Conservation (phyloP, 2,797 vertebrate genomes). For the Carapus acus region DNA sequence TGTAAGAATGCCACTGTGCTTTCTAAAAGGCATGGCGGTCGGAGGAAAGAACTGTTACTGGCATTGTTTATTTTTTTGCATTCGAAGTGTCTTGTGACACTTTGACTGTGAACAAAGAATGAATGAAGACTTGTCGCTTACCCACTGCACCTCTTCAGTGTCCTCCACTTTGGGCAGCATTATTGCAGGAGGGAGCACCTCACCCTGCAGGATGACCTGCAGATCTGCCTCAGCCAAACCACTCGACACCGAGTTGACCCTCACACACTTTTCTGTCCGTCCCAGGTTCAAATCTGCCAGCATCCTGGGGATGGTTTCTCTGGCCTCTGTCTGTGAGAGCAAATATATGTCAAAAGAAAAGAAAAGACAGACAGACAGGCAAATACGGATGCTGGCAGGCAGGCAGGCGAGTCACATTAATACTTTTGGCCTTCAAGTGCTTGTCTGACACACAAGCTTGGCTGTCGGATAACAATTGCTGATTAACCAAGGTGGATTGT, state of each 20-base stretch:
- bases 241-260: slow-evolving; percentile 93
- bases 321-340: slow-evolving; percentile 78
- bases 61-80: slow-evolving; percentile 43
- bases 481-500: no score
- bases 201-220: slow-evolving; percentile 77
- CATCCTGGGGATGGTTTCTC: slow-evolving; percentile 79
- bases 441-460: no score
- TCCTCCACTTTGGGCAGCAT: slow-evolving; percentile 97
- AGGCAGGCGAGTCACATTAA: no score
- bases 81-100: slow-evolving; percentile 26
- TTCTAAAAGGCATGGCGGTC: slow-evolving; percentile 49
- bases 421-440: no score
- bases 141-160: slow-evolving; percentile 86
- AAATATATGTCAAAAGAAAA: no score
- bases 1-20: slow-evolving; percentile 46
- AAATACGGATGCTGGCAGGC: no score
- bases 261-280: slow-evolving; percentile 86
- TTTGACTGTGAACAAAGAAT: background rate
- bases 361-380: slow-evolving; percentile 20
- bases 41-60: slow-evolving; percentile 40
- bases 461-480: no score
- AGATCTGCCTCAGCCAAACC: slow-evolving; percentile 87
- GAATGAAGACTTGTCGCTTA: slow-evolving; percentile 51
- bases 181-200: slow-evolving; percentile 84
- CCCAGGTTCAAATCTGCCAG: slow-evolving; percentile 82